Base-by-base conservation (phyloP, 2,113 vertebrate genomes). In the Etia nguti region DNA sequence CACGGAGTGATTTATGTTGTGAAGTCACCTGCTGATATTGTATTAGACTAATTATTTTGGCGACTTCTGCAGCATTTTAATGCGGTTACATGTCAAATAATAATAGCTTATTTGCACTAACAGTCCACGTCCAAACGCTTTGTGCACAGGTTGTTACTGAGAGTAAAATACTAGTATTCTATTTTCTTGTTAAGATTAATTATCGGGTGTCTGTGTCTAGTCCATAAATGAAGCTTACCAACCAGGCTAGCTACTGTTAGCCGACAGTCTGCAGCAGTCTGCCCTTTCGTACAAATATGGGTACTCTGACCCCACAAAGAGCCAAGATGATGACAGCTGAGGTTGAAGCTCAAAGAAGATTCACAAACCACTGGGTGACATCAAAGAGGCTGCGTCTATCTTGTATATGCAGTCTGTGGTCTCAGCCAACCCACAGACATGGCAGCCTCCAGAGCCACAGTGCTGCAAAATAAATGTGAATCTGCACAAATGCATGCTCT, bases 1-100 rank as follows among this genome's bases (percentile, higher is more conserved):
- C 0, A 70, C 2, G 0, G 38, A 70, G n/a, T 43, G 65, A 43
- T 70, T 43, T 15, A 0, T 70, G 65, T 24, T 70, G n/a, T 13
- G n/a, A 70, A 43, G 0, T 43, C 62, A 70, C 1, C 1, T 43
- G 36, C 15, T 38, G 62, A 2, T 43, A 36, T 41, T 36, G 59
- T 36, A 8, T 12, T 41, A 15, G 38, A 70, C n/a, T 10, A 22
- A 70, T 65, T 65, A 15, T 43, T 41, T 70, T 1, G 2, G 65
- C 0, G 9, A 43, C 38, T 70, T 43, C 65, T 70, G 1, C 0
- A 70, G 2, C 0, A 70, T 24, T 70, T 24, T 70, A 16, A 43
- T 2, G 8, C 8, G 0, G 12, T 70, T 70, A 15, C 43, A 43
- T 70, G 2, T 24, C 38, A 3, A 41, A 70, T 24, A 41, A 70